Percentiles rank a stretch among this genome's conserved stretches.
Conservation (phyloP, 2,888 invertebrate species). For the Seladonia tumulorum region DNA sequence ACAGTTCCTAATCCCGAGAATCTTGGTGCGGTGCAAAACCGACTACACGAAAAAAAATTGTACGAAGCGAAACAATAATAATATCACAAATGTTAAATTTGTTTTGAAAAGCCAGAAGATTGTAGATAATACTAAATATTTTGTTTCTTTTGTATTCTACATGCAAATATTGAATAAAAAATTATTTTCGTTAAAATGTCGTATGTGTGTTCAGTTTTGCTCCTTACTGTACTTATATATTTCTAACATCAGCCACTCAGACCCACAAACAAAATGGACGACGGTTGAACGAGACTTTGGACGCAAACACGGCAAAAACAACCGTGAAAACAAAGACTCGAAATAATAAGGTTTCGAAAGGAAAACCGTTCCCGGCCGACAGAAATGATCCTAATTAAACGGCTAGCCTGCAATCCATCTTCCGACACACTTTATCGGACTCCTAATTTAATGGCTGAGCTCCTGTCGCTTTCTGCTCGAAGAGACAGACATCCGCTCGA, state of each 20-base stretch:
- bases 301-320: not conserved
- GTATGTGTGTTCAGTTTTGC: too few species aligned
- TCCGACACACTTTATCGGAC: conserved; percentile 59
- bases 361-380: conserved; percentile 17
- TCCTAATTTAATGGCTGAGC: conserved; percentile 58
- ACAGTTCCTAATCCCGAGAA: too few species aligned
- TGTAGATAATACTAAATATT: too few species aligned
- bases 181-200: too few species aligned
- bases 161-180: too few species aligned
- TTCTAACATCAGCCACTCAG: not conserved
- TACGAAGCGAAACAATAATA: too few species aligned
- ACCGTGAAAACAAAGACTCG: not conserved
- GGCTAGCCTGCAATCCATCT: conserved; percentile 26
- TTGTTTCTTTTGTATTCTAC: too few species aligned
- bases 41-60: too few species aligned
- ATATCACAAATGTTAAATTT: too few species aligned
- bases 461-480: conserved; percentile 67
- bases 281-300: not conserved
- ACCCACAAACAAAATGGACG: not conserved
- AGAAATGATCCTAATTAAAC: conserved; percentile 48
- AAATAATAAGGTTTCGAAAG: conserved; percentile 17
- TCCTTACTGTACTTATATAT: not conserved
- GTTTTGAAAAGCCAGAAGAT: too few species aligned
- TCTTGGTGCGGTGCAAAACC: too few species aligned
- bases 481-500: conserved; percentile 59